Conservation (phyloP, 2,888 invertebrate species). For the Dasypogon diadema region DNA sequence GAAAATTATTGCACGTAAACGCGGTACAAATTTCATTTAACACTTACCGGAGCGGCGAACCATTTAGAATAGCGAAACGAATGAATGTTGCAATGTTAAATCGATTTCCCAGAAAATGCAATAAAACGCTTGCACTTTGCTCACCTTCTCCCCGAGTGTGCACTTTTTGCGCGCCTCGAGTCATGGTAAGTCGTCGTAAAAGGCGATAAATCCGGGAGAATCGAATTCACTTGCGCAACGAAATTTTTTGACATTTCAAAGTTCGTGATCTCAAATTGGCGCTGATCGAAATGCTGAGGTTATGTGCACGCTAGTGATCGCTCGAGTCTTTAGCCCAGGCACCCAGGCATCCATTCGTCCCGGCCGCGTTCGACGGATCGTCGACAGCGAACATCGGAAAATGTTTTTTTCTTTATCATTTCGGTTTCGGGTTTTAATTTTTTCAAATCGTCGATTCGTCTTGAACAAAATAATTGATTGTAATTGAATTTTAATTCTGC, state of each 20-base stretch:
- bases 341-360: background rate
- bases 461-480: slow-evolving; percentile 52
- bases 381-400: background rate
- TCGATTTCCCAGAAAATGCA: slow-evolving; percentile 50
- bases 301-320: slow-evolving; percentile 45
- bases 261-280: slow-evolving; percentile 49
- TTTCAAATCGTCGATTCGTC: slow-evolving; percentile 34
- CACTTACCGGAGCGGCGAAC: slow-evolving; percentile 33
- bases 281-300: slow-evolving; percentile 42
- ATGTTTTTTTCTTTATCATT: slow-evolving; percentile 2
- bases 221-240: slow-evolving; percentile 49
- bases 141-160: slow-evolving; percentile 46
- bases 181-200: slow-evolving; percentile 49
- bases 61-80: slow-evolving; percentile 27
- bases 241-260: slow-evolving; percentile 50
- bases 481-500: slow-evolving; percentile 54
- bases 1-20: slow-evolving; percentile 41
- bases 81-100: slow-evolving; percentile 43
- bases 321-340: background rate
- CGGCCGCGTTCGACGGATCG: background rate
- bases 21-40: slow-evolving; percentile 46
- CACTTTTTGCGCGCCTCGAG: slow-evolving; percentile 36
- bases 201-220: slow-evolving; percentile 50
- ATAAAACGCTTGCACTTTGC: slow-evolving; percentile 49
- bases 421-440: background rate